phyloP scores from a whole-genome alignment of 2,113 vertebrate species.

The Cottus gobio region DNA sequence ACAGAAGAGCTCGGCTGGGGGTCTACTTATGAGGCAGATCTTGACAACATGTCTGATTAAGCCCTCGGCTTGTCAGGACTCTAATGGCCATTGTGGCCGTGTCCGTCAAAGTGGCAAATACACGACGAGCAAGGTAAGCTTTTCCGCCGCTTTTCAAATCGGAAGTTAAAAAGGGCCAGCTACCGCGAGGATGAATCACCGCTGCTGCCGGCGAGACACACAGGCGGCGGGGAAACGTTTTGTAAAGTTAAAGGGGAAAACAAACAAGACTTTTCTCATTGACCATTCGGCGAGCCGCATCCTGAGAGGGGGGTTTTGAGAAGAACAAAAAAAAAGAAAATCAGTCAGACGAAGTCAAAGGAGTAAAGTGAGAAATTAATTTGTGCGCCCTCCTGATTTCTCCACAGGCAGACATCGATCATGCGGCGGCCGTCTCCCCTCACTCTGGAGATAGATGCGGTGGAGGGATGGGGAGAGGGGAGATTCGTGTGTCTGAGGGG shows the following conservation, averaged over 20 bases:
- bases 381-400: slow-evolving; percentile 83
- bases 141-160: slow-evolving; percentile 41
- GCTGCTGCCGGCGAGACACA: not conserved
- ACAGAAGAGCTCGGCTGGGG: slow-evolving; percentile 70
- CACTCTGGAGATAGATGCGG: slow-evolving; percentile 73
- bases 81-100: slow-evolving; percentile 65
- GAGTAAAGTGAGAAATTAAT: slow-evolving; percentile 85
- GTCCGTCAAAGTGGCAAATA: slow-evolving; percentile 60
- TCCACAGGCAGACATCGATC: slow-evolving; percentile 85
- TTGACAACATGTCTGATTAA: slow-evolving; percentile 69
- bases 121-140: slow-evolving; percentile 51
- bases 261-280: slow-evolving; percentile 49
- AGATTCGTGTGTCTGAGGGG: slow-evolving; percentile 78
- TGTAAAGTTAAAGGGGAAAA: slow-evolving; percentile 31
- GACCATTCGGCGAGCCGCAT: slow-evolving; percentile 59
- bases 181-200: slow-evolving; percentile 15
- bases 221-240: not conserved
- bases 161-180: slow-evolving; percentile 2
- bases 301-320: slow-evolving; percentile 56
- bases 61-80: slow-evolving; percentile 64
- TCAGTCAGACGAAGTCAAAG: slow-evolving; percentile 81
- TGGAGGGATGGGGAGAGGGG: slow-evolving; percentile 55
- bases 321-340: slow-evolving; percentile 77
- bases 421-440: slow-evolving; percentile 75
- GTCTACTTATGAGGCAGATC: slow-evolving; percentile 72